Base-by-base conservation (phyloP, 2,113 vertebrate genomes). In the Crocuta crocuta region DNA sequence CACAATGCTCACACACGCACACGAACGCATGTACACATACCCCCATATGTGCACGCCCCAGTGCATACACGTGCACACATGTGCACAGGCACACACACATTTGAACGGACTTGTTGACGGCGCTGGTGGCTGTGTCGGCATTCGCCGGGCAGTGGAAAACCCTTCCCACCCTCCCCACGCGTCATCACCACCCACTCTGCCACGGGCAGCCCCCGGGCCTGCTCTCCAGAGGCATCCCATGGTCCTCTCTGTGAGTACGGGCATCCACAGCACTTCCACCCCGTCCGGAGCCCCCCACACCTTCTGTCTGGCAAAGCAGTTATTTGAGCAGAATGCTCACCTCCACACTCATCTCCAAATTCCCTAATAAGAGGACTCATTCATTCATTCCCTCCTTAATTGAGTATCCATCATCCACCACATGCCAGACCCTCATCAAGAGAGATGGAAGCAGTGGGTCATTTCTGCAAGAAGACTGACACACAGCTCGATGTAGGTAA, bases 151-250 rank as follows among this genome's bases (percentile, higher is more conserved):
- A 5, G 7, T 12, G 48, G 35, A 4, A 61, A 39, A 6, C 31
- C 7, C 7, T 71, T 35, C 53, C 28, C 0, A 0, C 28, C 0
- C 31, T 28, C 50, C 10, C 4, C 3, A 1, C 12, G 2, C 10
- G 66, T 39, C 50, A 17, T 7, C 11, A 4, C 45, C 12, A n/a
- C 61, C 26, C 12, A 4, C 2, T 11, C 35, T 16, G 9, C 73
- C 74, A 17, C 1, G 4, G 2, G 2, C 2, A 45, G 48, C 4
- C 6, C 8, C 28, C 0, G 1, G 61, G 26, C 15, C 5, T 16
- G 28, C 45, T 26, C 61, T 26, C 28, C 48, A 24, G 24, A 10
- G 13, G 21, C 21, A 5, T 0, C 53, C 35, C 13, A 7, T 11
- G 11, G 6, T 2, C 10, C 15, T 11, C 45, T 53, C 26, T 1